Evolutionary conservation across 2,797 vertebrate genomes (phyloP).

Genomic region (Scolopax bukidnonensis): DNA sequence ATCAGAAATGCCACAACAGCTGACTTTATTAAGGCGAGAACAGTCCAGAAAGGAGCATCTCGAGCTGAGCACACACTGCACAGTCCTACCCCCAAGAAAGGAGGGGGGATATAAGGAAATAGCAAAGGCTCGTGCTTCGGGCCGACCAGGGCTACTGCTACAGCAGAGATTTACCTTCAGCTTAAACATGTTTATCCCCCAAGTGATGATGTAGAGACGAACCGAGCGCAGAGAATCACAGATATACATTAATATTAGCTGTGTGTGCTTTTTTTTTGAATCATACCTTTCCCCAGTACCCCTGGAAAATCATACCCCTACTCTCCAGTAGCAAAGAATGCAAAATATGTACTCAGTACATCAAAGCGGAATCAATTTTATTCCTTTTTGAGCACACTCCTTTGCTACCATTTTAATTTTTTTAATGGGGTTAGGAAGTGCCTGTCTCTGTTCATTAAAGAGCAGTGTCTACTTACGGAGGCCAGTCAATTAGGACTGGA

Average conservation of each 20-base stretch:
- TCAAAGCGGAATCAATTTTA: constrained; percentile 18
- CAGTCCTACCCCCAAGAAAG: neutral
- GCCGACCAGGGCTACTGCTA: neutral
- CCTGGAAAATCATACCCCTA: too few species aligned
- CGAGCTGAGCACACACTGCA: neutral
- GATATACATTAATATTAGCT: neutral
- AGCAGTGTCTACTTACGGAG: constrained; percentile 26
- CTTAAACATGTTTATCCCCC: neutral
- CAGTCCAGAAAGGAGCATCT: constrained; percentile 35
- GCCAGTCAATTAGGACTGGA: constrained; percentile 59
- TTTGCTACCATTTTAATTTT: neutral
- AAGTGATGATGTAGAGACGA: neutral
- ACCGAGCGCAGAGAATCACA: constrained; percentile 13
- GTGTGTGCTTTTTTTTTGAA: neutral
- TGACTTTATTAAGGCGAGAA: constrained; percentile 61
- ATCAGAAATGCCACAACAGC: constrained; percentile 12
- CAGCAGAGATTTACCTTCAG: constrained; percentile 20
- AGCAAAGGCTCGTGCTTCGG: neutral
- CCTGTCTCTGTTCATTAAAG: constrained; percentile 1
- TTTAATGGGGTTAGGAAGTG: constrained; percentile 10
- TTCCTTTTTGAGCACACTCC: constrained; percentile 33
- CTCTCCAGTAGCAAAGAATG: neutral
- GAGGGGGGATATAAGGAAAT: neutral
- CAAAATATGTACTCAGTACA: constrained; percentile 12
- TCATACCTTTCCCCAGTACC: neutral